These are phyloP conservation scores for Salpingus planirostris DNA, from an alignment of 2,888 invertebrate species.

Conservation along the genomic window DNA sequence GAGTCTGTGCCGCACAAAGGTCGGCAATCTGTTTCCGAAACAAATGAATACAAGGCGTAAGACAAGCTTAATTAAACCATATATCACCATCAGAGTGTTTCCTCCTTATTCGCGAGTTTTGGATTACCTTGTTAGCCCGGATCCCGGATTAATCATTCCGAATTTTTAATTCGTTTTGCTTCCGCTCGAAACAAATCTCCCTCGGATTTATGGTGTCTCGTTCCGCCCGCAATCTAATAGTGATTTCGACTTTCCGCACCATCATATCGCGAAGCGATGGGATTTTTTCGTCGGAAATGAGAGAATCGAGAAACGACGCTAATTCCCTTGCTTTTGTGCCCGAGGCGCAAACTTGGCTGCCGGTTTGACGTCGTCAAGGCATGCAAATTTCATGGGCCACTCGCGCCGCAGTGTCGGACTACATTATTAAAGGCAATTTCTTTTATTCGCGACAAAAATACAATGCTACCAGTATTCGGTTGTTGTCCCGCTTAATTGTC, in stretches of 20 bases:
- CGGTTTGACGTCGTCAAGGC: slow-evolving; percentile 24
- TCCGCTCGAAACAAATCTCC: slow-evolving; percentile 27
- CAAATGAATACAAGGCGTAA: slow-evolving; percentile 43
- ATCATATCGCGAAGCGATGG: too few relatives aligned
- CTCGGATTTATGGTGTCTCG: slow-evolving; percentile 31
- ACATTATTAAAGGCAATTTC: slow-evolving; percentile 37
- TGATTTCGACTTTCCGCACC: too few relatives aligned
- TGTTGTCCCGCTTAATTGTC: slow-evolving; percentile 38
- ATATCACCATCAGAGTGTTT: slow-evolving; percentile 34
- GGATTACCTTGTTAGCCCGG: slow-evolving; percentile 39
- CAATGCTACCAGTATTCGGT: slow-evolving; percentile 25
- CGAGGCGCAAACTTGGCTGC: slow-evolving; percentile 13
- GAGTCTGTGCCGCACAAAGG: too few relatives aligned
- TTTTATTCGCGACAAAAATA: slow-evolving; percentile 31
- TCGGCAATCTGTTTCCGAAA: slow-evolving; percentile 40
- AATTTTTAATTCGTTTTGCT: slow-evolving; percentile 37
- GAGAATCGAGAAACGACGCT: slow-evolving; percentile 25
- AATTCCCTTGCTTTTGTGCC: slow-evolving; percentile 24
- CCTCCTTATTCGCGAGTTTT: slow-evolving; percentile 26
- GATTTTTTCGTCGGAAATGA: too few relatives aligned
- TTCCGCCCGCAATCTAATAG: too few relatives aligned
- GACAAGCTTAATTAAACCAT: slow-evolving; percentile 43
- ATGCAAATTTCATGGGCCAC: slow-evolving; percentile 32
- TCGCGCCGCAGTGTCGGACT: slow-evolving; percentile 27
- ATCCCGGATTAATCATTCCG: slow-evolving; percentile 38